Conservation (phyloP, 2,888 invertebrate species). For the Agapetus fuscipes region DNA sequence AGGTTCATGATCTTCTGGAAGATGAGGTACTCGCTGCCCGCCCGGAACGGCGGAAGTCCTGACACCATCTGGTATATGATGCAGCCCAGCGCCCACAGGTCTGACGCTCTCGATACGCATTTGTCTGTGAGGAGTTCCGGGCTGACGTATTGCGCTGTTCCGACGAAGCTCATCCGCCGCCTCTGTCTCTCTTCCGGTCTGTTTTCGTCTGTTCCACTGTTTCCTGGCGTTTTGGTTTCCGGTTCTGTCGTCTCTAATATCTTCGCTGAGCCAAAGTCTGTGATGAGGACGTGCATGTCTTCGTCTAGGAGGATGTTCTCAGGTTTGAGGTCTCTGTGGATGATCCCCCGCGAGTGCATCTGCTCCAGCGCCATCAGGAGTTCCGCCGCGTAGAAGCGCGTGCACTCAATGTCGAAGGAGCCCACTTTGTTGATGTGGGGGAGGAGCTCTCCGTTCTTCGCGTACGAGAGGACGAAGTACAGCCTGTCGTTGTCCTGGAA, state of each 20-base stretch:
- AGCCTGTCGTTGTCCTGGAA: constrained; percentile 91
- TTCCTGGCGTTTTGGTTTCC: constrained; percentile 16
- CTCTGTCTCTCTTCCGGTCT: constrained; percentile 34
- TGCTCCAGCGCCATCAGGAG: constrained; percentile 85
- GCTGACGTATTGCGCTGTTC: constrained; percentile 97
- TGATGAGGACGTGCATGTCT: constrained; percentile 91
- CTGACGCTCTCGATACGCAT: constrained; percentile 67
- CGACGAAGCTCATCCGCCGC: constrained; percentile 84
- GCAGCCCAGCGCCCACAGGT: constrained; percentile 97
- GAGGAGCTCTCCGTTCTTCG: constrained; percentile 89
- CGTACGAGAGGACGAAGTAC: constrained; percentile 93
- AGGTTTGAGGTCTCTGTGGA: constrained; percentile 95
- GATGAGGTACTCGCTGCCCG: constrained; percentile 87
- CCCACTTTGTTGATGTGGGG: constrained; percentile 86
- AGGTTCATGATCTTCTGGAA: constrained; percentile 91
- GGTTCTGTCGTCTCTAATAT: constrained; percentile 46
- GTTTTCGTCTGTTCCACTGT: constrained; percentile 23
- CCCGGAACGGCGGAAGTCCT: constrained; percentile 86
- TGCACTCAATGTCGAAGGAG: constrained; percentile 80
- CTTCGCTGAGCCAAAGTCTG: constrained; percentile 96
- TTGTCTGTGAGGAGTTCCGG: constrained; percentile 87
- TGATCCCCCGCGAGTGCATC: constrained; percentile 77
- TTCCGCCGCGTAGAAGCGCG: constrained; percentile 92
- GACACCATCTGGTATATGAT: constrained; percentile 95
- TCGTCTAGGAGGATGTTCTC: constrained; percentile 95